Evolutionary conservation across 2,888 invertebrate genomes (phyloP).

Genomic region (Tholera decimalis): DNA sequence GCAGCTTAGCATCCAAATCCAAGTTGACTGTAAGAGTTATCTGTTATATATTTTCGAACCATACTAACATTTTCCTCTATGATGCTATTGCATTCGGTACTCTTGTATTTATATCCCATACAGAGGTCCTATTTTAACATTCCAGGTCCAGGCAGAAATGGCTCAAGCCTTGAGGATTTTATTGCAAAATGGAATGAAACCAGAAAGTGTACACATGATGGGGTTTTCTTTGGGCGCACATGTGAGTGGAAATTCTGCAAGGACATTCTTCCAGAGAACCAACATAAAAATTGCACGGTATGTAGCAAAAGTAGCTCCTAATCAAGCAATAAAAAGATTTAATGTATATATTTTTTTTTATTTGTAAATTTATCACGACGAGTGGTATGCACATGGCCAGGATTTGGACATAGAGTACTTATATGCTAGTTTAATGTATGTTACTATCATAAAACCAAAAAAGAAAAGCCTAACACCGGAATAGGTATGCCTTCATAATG

Average conservation of each 20-base stretch:
- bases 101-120: too few relatives aligned
- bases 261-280: neutral
- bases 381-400: neutral
- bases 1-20: too few relatives aligned
- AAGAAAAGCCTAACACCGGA: too few relatives aligned
- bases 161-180: neutral
- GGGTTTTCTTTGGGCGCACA: slow-evolving; percentile 24
- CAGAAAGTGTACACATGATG: neutral
- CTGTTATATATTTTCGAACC: too few relatives aligned
- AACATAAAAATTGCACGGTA: neutral
- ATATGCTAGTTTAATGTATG: neutral
- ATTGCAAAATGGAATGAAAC: slow-evolving; percentile 9
- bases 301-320: neutral
- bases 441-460: too few relatives aligned
- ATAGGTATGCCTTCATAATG: too few relatives aligned
- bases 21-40: too few relatives aligned
- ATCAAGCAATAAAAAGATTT: too few relatives aligned
- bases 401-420: neutral
- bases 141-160: slow-evolving; percentile 4
- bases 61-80: too few relatives aligned
- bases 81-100: too few relatives aligned
- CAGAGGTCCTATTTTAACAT: neutral
- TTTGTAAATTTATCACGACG: too few relatives aligned
- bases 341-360: too few relatives aligned
- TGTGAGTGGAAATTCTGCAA: neutral